Percentiles rank a stretch among this genome's conserved stretches.
Conservation (phyloP, 2,888 invertebrate species). For the Cephus nigrinus region DNA sequence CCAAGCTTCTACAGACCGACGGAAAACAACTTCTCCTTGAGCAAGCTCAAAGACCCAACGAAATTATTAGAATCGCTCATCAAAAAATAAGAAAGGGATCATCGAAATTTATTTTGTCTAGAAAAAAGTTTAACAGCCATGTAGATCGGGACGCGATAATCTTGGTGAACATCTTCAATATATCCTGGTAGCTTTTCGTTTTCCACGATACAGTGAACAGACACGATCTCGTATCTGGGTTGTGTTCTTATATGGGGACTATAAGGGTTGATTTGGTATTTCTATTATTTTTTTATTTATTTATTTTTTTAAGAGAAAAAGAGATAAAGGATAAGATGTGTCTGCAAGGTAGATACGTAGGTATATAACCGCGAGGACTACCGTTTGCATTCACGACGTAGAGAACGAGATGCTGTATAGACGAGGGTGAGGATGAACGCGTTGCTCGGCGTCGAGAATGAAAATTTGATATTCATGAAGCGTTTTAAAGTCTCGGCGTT, state of each 20-base stretch:
- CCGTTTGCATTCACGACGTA: constrained; percentile 3
- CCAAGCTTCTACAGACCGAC: neutral
- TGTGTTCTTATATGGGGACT: neutral
- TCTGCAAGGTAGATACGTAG: neutral
- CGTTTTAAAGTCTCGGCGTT: constrained; percentile 50
- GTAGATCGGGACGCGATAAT: neutral
- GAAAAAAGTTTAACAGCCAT: neutral
- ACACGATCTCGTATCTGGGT: neutral
- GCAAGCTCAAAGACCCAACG: neutral
- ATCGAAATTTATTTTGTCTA: neutral
- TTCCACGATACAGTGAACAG: neutral
- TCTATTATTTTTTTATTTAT: neutral
- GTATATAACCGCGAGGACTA: neutral
- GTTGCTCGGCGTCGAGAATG: constrained; percentile 26
- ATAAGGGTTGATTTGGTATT: neutral
- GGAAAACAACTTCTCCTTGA: neutral
- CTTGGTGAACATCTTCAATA: neutral
- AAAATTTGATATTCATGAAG: constrained; percentile 56
- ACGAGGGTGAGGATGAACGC: constrained; percentile 16
- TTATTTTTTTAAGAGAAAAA: neutral
- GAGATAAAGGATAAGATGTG: neutral
- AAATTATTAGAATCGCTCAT: neutral
- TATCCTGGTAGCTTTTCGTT: neutral
- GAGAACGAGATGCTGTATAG: constrained; percentile 12
- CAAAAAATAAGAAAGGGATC: neutral